A percentile compares a stretch with the other conserved stretches of the same genome.
These are phyloP conservation scores for Brachymystax lenok DNA, from an alignment of 2,797 vertebrate species.

Conservation along the genomic window DNA sequence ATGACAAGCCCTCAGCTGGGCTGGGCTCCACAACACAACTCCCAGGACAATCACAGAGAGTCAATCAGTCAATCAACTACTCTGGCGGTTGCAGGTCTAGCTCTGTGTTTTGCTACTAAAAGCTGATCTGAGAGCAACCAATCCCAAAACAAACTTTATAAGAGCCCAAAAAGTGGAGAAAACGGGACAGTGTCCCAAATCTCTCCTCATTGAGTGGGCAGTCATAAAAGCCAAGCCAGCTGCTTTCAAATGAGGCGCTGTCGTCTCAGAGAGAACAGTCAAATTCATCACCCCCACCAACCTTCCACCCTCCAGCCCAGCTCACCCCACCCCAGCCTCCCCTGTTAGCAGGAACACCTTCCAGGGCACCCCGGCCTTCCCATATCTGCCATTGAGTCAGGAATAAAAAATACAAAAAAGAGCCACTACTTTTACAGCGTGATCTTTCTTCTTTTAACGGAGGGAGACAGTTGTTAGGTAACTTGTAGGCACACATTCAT, in stretches of 20 bases:
- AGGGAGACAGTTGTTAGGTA: neutral
- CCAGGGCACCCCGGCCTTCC: neutral
- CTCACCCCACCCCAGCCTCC: neutral
- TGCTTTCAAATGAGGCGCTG: conserved; percentile 16
- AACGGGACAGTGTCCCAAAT: neutral
- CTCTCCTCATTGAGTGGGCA: conserved; percentile 9
- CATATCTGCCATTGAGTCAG: neutral
- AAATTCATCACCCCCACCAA: conserved; percentile 17
- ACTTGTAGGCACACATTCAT: neutral
- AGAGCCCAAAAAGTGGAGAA: neutral
- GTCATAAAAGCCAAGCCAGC: conserved; percentile 21
- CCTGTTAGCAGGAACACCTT: neutral
- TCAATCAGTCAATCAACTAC: neutral
- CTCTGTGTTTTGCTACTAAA: neutral
- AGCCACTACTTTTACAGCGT: neutral
- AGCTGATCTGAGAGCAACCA: neutral
- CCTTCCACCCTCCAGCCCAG: neutral
- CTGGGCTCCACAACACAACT: neutral
- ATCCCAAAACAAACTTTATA: neutral
- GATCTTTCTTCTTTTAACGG: neutral
- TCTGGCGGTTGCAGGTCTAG: neutral
- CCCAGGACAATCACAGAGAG: neutral
- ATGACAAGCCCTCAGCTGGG: neutral
- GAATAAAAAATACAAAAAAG: neutral
- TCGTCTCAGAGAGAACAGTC: neutral